Evolutionary conservation across 2,888 invertebrate genomes (phyloP), one percentile per base, ranked within the genome.

Genomic region (Calameuta pallipes): DNA sequence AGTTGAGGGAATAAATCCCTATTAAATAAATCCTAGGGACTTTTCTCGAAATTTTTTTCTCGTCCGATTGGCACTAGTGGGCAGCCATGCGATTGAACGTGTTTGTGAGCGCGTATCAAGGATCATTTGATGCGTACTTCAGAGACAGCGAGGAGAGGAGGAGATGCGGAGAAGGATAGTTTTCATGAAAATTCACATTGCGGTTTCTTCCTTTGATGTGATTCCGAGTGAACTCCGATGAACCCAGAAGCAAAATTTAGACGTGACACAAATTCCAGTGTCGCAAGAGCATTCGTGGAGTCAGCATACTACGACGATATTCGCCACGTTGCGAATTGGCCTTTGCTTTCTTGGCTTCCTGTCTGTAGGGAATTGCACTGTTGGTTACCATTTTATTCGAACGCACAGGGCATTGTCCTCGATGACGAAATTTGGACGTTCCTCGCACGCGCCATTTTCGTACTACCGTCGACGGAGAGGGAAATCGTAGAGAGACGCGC

Each of bases 141-240:
- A 30, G 69, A 31, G 69, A 76, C 35, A 36, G 73, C 71, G 30
- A 74, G 37, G 37, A 23, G 34, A 31, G 15, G 75, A 37, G 36
- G 68, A 36, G 15, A 23, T 15, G 23, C 9, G 2, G 56, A 9
- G 15, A 23, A 23, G 9, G 56, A 56, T 56, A 23, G 56, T 56
- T 56, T 56, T 9, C 15, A 56, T 56, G 56, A 56, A 56, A 56
- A 56, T 56, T 87, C 85, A 80, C 92, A 91, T 75, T 92, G 81
- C 30, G 89, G 84, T 79, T 94, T 94, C 93, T 90, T 93, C 92
- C 91, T 92, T 93, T 31, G 33, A 13, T 34, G 71, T 15, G 31
- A 71, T 33, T 23, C 15, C 71, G 71, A 33, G 76, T 74, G 82
- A 83, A 81, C 82, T 82, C 85, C 78, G 73, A 78, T 82, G 82